phyloP scores from a whole-genome alignment of 2,797 vertebrate species.

The Calcarius lapponicus region DNA sequence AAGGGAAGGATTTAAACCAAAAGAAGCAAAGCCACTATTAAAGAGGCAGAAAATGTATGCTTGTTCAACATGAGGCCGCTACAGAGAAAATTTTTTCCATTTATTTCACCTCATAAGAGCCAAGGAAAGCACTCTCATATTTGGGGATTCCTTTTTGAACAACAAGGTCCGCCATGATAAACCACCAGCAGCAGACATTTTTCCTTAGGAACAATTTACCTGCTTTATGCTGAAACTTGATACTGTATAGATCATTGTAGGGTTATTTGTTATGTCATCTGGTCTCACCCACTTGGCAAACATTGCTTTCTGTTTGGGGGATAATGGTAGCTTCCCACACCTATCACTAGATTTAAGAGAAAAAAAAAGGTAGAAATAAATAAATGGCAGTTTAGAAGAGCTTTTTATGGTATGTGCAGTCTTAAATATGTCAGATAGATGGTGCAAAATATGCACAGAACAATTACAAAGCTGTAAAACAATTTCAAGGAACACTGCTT shows the following conservation, averaged over 20 bases:
- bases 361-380: not conserved
- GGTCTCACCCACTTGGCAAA: conserved; percentile 97
- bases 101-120: not conserved
- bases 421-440: not conserved
- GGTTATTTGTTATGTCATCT: conserved; percentile 93
- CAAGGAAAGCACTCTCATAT: not conserved
- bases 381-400: not conserved
- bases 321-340: conserved; percentile 90
- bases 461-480: not conserved
- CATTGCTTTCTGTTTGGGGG: conserved; percentile 94
- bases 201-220: conserved; percentile 73
- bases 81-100: not conserved
- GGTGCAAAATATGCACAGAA: not conserved
- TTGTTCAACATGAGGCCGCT: not conserved
- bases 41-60: not conserved
- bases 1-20: not conserved
- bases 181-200: not conserved
- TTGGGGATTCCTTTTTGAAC: not conserved
- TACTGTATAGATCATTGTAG: conserved; percentile 97
- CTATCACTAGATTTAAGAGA: conserved; percentile 83
- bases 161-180: not conserved
- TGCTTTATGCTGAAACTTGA: conserved; percentile 99
- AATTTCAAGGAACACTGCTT: not conserved
- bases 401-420: not conserved
- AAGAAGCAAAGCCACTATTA: not conserved